Evolutionary conservation across 2,113 vertebrate genomes (phyloP).

Genomic region (Desmodus rotundus): DNA sequence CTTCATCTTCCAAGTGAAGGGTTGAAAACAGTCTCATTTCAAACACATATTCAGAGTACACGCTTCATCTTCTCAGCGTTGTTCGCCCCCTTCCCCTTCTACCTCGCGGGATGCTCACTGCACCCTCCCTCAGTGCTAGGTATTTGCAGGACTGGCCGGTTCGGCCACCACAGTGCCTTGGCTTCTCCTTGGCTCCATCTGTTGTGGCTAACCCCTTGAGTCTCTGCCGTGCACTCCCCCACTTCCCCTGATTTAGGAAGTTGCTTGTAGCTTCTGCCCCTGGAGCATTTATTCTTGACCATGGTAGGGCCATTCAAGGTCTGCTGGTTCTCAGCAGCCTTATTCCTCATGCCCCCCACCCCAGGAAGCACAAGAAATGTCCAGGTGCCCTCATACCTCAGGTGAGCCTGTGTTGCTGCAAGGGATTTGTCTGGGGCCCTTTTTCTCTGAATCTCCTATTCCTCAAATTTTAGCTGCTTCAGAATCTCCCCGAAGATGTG

Average conservation of each 20-base stretch:
- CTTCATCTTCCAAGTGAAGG: neutral
- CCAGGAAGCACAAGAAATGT: neutral
- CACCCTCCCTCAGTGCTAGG: rapidly evolving
- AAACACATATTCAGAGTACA: rapidly evolving
- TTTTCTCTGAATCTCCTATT: neutral
- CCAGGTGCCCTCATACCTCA: neutral
- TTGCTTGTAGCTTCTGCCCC: neutral
- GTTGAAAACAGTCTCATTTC: neutral
- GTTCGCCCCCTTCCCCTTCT: neutral
- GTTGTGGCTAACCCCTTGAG: neutral
- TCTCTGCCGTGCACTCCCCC: neutral
- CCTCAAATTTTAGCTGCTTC: neutral
- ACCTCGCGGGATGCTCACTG: neutral
- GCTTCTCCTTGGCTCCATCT: neutral
- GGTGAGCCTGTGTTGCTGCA: neutral
- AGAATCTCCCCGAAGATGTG: neutral
- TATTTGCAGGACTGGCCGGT: neutral
- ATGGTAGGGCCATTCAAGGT: no score
- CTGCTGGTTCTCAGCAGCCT: neutral
- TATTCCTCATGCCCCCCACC: neutral
- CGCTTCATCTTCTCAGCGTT: neutral
- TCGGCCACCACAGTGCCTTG: neutral
- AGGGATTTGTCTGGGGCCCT: neutral
- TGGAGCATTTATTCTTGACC: neutral
- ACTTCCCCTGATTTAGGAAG: no score